Base-by-base conservation (phyloP, 1,140 invertebrate genomes). In the Cherax quadricarinatus region DNA sequence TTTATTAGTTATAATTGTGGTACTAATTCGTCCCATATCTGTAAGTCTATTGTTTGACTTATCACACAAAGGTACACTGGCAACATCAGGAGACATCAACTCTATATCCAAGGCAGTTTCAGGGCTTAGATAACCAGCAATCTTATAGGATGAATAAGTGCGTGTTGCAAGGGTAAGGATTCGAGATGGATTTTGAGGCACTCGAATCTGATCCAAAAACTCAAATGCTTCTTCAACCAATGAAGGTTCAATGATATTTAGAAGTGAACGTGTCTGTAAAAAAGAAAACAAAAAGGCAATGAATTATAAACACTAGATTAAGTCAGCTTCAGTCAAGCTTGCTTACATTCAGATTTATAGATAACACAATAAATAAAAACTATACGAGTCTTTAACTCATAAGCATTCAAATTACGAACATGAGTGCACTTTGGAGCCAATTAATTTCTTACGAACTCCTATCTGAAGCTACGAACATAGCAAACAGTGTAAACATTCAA, bases 161-260 rank as follows among this genome's bases (percentile, higher is more conserved):
- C 93, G 89, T 16, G 89, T 87, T 30, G 88, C 92, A 49, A 94
- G 88, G 16, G 93, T 93, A 18, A 93, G 73, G 18, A 92, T 89
- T 41, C 92, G 88, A 0, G 93, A 92, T 5, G 93, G 93, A 79
- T 92, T 93, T 48, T 93, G 93, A 18, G 94, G 89, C 48, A 95
- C 94, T 94, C 95, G 95, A 94, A 97, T 96, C 94, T 97, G 96
- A 94, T 98, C 97, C 60, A 98, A 96, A 94, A 97, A 97, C 18
- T 96, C 96, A 78, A 98, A 95, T 0, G 97, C 97, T 94, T 98
- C 97, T 94, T 98, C 98, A 0, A 98, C 97, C 41, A 98, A 95
- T 16, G 96, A 96, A 0, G 97, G 97, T 94, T 98, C 97, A 97
- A 97, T 98, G 1, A 98, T 95, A 86, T 97, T 97, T 12, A 98